phyloP scores from a whole-genome alignment of 1,140 invertebrate species.

The Lineus longissimus region DNA sequence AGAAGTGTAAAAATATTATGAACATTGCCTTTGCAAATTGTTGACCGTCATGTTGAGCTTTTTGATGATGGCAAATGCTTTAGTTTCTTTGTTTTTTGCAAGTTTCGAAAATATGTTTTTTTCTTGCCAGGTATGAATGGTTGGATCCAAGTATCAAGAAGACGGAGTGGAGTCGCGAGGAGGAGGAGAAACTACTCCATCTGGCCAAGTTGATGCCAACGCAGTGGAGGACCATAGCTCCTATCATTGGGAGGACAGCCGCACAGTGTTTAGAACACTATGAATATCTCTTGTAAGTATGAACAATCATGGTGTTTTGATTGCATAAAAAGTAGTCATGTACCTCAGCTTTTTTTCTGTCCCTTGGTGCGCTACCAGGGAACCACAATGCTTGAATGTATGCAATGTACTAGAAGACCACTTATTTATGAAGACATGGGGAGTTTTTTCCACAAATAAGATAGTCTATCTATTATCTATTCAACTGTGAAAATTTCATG shows the following conservation, averaged over 20 bases:
- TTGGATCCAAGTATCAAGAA: conserved; percentile 99
- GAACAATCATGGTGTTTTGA: no score
- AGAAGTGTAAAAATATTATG: no score
- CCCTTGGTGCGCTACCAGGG: no score
- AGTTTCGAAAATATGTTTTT: neutral
- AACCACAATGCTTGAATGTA: no score
- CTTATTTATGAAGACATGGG: no score
- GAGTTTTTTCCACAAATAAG: no score
- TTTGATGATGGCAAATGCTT: no score
- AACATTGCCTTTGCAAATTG: no score
- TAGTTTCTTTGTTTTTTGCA: neutral
- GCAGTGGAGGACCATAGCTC: conserved; percentile 98
- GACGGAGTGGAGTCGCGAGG: conserved; percentile 99
- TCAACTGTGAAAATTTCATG: no score
- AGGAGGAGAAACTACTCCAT: conserved; percentile 97
- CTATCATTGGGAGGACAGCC: conserved; percentile 96
- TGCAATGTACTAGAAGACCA: no score
- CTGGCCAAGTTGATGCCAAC: conserved; percentile 99
- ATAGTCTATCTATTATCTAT: no score
- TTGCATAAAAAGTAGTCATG: neutral
- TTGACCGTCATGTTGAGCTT: no score
- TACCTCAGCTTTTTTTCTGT: neutral
- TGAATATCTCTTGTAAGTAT: conserved; percentile 87
- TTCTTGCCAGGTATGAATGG: conserved; percentile 79
- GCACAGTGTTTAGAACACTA: conserved; percentile 98